phyloP scores from a whole-genome alignment of 2,113 vertebrate species.

The Microcebus griseorufus region DNA sequence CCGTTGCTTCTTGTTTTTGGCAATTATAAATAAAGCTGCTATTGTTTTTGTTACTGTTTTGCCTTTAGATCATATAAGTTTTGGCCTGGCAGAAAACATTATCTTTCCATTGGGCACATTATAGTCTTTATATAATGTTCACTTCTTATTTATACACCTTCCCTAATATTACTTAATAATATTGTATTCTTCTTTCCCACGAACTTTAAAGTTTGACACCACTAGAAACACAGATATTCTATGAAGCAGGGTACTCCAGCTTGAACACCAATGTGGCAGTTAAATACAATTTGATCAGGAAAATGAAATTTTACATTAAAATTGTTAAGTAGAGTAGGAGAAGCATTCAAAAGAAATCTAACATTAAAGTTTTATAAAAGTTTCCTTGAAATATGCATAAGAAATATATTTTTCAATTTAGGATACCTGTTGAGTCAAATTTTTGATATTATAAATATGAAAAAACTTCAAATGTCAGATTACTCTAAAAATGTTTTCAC shows the following conservation, averaged over 20 bases:
- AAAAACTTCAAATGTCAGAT: neutral
- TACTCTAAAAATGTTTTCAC: conserved; percentile 31
- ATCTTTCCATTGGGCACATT: neutral
- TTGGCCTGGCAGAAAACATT: neutral
- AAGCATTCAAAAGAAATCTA: conserved; percentile 32
- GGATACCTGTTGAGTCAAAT: neutral
- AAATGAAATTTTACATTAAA: conserved; percentile 29
- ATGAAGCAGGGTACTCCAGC: neutral
- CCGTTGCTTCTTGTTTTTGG: neutral
- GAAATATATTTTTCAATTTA: neutral
- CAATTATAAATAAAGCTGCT: neutral
- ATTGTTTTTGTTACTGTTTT: conserved; percentile 1
- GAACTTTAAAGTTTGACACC: neutral
- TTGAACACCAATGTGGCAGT: neutral
- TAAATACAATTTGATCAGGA: conserved; percentile 18
- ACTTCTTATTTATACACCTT: neutral
- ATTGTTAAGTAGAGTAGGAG: neutral
- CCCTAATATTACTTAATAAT: neutral
- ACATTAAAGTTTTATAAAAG: neutral
- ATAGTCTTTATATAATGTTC: neutral
- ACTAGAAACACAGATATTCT: neutral
- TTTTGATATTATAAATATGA: conserved; percentile 21
- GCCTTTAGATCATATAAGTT: neutral
- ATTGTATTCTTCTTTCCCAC: neutral
- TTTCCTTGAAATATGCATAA: neutral